These are phyloP conservation scores for Hydractinia symbiolongicarpus DNA, from an alignment of 30 jellyfish, hydroid and myxozoan genomes.

Conservation along the genomic window DNA sequence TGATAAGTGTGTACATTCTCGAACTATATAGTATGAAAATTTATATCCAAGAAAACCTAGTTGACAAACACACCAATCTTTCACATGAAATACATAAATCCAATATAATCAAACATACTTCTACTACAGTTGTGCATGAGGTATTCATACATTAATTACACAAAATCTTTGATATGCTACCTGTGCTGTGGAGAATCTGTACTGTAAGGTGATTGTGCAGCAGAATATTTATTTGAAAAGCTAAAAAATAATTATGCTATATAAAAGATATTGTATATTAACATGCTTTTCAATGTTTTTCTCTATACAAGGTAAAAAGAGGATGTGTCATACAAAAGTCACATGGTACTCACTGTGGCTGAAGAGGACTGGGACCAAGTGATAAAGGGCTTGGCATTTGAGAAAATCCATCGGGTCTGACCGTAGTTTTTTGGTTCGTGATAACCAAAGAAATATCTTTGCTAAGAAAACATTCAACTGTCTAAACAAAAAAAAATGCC, in stretches of 20 bases:
- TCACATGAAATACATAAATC: too few species aligned
- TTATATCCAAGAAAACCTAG: too few species aligned
- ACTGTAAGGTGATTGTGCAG: conserved; percentile 3
- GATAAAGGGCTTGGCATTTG: conserved; percentile 1
- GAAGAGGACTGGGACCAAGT: background rate
- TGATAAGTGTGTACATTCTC: too few species aligned
- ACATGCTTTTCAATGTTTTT: background rate
- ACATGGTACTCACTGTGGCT: background rate
- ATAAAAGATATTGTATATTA: background rate
- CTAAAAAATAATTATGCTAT: background rate
- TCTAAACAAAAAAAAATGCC: background rate
- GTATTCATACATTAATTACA: too few species aligned
- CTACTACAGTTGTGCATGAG: too few species aligned
- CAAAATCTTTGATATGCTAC: background rate
- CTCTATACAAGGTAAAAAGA: background rate
- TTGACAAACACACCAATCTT: too few species aligned
- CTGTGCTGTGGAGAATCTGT: conserved; percentile 16
- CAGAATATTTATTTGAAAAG: background rate
- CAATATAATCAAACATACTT: too few species aligned
- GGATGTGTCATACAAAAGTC: background rate
- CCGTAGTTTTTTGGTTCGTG: background rate
- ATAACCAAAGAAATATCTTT: background rate
- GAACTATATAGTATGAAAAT: too few species aligned
- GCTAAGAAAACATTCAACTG: conserved; percentile 1
- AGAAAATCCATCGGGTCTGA: background rate